Conservation (phyloP, 2,113 vertebrate genomes). For the Ochotona curzoniae region DNA sequence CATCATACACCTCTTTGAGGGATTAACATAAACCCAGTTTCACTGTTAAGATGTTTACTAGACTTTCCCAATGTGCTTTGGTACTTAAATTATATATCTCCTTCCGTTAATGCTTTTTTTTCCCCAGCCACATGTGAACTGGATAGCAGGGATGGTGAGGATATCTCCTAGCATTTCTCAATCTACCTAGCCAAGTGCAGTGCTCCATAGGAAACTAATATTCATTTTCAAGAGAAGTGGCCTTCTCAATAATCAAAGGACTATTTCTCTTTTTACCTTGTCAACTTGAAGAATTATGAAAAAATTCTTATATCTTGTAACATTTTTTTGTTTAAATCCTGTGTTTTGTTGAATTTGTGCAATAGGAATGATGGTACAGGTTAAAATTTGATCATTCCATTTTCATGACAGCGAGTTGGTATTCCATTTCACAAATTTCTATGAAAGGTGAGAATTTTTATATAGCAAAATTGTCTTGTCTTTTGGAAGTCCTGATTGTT, state of each 20-base stretch:
- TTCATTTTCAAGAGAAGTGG: conserved; percentile 5
- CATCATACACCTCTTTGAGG: not conserved
- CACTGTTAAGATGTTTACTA: conserved; percentile 37
- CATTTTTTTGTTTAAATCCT: conserved; percentile 28
- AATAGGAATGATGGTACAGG: not conserved
- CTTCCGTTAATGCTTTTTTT: conserved; percentile 37
- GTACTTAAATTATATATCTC: not conserved
- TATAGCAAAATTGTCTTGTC: not conserved
- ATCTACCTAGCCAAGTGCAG: not conserved
- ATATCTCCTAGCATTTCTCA: conserved; percentile 37
- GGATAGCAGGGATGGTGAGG: not conserved
- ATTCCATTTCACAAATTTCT: conserved; percentile 33
- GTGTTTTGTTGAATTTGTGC: not conserved
- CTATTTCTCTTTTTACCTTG: not conserved
- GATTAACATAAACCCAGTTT: conserved; percentile 15
- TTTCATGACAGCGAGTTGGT: conserved; percentile 32
- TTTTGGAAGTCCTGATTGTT: conserved; percentile 26
- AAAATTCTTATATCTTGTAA: not conserved
- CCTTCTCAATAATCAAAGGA: not conserved
- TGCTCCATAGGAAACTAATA: not conserved
- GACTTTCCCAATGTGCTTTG: not conserved
- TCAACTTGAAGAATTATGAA: conserved; percentile 29
- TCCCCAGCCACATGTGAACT: conserved; percentile 31
- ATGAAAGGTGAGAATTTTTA: not conserved
- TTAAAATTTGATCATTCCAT: conserved; percentile 12